Percentiles rank a stretch among this genome's conserved stretches.
phyloP scores from a whole-genome alignment of 1,140 invertebrate species.

The Manduca sexta region DNA sequence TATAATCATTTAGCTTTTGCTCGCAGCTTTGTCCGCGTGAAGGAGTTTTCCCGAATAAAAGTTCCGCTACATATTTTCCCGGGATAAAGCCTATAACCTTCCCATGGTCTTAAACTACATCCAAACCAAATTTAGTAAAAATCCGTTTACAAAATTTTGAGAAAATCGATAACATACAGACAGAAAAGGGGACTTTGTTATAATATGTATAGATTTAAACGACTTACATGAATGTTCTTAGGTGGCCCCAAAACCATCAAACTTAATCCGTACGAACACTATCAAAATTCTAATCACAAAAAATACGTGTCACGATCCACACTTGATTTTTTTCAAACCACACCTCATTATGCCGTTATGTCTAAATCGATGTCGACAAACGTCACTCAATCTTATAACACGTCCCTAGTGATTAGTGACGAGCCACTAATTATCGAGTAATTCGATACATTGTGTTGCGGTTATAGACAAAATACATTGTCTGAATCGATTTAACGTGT shows the following conservation, averaged over 20 bases:
- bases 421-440: constrained; percentile 24
- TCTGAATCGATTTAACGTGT: constrained; percentile 19
- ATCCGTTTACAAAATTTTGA: too few relatives aligned
- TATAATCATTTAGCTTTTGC: too few relatives aligned
- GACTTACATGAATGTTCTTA: too few relatives aligned
- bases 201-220: too few relatives aligned
- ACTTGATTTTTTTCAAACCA: constrained; percentile 5
- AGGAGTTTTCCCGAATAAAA: too few relatives aligned
- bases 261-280: background rate
- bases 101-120: too few relatives aligned
- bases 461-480: constrained; percentile 31
- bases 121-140: too few relatives aligned
- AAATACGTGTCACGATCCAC: constrained; percentile 15
- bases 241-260: background rate
- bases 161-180: too few relatives aligned
- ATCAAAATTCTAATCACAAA: background rate
- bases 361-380: constrained; percentile 14
- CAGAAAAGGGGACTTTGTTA: too few relatives aligned
- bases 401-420: constrained; percentile 28
- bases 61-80: too few relatives aligned
- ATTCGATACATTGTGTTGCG: constrained; percentile 17
- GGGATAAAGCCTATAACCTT: too few relatives aligned
- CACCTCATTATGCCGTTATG: constrained; percentile 10
- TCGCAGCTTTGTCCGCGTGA: too few relatives aligned
- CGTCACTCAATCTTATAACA: constrained; percentile 30